Percentiles rank a stretch among this genome's conserved stretches.
Conservation (phyloP, 2,797 vertebrate species). For the Pagetopsis macropterus region DNA sequence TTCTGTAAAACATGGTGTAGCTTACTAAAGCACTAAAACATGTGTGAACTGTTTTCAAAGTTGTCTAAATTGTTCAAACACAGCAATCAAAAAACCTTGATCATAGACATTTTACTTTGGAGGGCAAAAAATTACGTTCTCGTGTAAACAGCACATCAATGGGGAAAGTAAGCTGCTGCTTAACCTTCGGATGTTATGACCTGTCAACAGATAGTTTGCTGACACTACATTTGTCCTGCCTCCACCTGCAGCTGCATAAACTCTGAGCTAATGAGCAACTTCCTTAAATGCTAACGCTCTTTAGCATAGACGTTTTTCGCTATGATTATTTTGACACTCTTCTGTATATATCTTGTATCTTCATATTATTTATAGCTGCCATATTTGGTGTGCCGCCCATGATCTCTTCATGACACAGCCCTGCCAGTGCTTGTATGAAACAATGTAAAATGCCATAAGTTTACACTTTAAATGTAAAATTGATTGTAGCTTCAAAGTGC, state of each 20-base stretch:
- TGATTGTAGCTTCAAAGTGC: constrained; percentile 46
- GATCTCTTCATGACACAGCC: not conserved
- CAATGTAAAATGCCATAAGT: constrained; percentile 1
- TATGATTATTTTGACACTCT: constrained; percentile 2
- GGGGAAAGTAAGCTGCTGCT: constrained; percentile 13
- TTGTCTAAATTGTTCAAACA: too few species aligned
- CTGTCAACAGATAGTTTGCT: constrained; percentile 1
- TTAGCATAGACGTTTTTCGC: not conserved
- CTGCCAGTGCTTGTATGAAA: not conserved
- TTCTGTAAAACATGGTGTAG: too few species aligned
- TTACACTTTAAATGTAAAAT: constrained; percentile 43
- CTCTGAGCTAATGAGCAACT: constrained; percentile 14
- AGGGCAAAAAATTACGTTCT: too few species aligned
- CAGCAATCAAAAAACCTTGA: too few species aligned
- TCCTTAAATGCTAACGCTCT: constrained; percentile 1
- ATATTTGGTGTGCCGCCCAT: not conserved
- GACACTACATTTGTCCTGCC: not conserved
- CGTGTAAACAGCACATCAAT: not conserved
- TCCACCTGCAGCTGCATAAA: constrained; percentile 4
- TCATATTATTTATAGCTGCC: not conserved
- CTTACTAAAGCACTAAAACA: too few species aligned
- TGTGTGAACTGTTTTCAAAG: too few species aligned
- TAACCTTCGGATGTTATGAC: constrained; percentile 11
- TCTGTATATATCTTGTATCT: not conserved
- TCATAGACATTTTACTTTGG: too few species aligned